phyloP scores from a whole-genome alignment of 2,888 invertebrate species.

The Opisthograptis luteolata region DNA sequence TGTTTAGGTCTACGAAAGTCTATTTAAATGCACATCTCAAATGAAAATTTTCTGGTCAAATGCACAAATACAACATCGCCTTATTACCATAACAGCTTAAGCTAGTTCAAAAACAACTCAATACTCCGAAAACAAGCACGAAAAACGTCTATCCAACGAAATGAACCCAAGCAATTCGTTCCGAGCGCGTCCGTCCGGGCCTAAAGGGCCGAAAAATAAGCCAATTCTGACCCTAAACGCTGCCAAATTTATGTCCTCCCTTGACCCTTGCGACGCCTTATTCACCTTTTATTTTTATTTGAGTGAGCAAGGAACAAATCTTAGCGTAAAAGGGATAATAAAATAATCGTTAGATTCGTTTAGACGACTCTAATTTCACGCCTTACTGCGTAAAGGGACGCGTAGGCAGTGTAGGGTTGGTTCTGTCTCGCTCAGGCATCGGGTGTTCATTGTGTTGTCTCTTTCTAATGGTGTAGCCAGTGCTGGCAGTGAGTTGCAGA shows the following conservation, averaged over 20 bases:
- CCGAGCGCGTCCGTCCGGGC: conserved; percentile 51
- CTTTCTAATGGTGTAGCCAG: conserved; percentile 62
- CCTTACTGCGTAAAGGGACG: conserved; percentile 80
- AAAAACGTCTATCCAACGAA: conserved; percentile 30
- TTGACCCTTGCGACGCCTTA: conserved; percentile 80
- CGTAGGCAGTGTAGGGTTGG: conserved; percentile 58
- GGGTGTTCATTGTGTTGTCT: conserved; percentile 39
- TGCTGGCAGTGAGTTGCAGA: conserved; percentile 57
- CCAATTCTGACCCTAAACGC: conserved; percentile 74
- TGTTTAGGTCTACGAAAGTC: background rate
- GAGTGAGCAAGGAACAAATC: conserved; percentile 85
- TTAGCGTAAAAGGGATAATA: conserved; percentile 84
- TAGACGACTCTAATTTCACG: conserved; percentile 84
- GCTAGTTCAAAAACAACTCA: conserved; percentile 20
- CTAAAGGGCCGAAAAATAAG: conserved; percentile 79
- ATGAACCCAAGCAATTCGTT: conserved; percentile 8
- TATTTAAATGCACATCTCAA: background rate
- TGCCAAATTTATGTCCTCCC: conserved; percentile 71
- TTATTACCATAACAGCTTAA: conserved; percentile 16
- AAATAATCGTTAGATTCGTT: conserved; percentile 85
- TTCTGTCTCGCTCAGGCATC: conserved; percentile 52
- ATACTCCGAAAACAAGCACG: conserved; percentile 31
- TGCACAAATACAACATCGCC: conserved; percentile 2
- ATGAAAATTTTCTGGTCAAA: background rate
- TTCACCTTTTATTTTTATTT: conserved; percentile 84